phyloP scores from a whole-genome alignment of 2,797 vertebrate species.

The Dryobates pubescens region DNA sequence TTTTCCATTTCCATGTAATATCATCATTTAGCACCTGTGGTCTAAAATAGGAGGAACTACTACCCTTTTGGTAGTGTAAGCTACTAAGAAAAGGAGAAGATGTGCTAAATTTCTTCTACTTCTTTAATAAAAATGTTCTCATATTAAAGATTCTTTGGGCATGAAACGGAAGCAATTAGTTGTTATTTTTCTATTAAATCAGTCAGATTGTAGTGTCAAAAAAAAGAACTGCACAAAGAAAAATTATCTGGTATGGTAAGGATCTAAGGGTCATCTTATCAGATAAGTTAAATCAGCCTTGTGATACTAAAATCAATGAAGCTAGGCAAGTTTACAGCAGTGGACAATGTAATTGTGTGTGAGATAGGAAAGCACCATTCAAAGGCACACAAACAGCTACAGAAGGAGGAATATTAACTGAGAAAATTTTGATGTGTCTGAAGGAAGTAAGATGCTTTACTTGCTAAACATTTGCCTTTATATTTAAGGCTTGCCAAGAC shows the following conservation, averaged over 20 bases:
- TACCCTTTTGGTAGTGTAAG: background rate
- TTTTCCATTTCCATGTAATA: background rate
- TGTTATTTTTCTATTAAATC: conserved; percentile 13
- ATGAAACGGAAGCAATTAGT: conserved; percentile 19
- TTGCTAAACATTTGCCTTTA: background rate
- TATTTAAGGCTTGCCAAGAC: background rate
- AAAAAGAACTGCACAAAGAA: background rate
- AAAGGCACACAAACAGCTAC: background rate
- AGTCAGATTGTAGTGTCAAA: background rate
- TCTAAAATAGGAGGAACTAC: background rate
- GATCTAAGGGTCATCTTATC: background rate
- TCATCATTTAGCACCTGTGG: background rate
- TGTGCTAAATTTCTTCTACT: background rate
- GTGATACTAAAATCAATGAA: background rate
- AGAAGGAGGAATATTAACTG: background rate
- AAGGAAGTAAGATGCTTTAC: background rate
- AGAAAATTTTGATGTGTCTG: background rate
- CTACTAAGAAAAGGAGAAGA: background rate
- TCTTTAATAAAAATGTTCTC: background rate
- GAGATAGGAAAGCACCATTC: background rate
- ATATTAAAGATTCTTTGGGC: background rate
- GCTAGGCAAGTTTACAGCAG: background rate
- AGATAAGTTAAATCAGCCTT: background rate
- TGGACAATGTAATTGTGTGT: background rate
- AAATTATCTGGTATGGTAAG: background rate